These are phyloP conservation scores for Luperina testacea DNA, from an alignment of 2,888 invertebrate species.

Conservation along the genomic window DNA sequence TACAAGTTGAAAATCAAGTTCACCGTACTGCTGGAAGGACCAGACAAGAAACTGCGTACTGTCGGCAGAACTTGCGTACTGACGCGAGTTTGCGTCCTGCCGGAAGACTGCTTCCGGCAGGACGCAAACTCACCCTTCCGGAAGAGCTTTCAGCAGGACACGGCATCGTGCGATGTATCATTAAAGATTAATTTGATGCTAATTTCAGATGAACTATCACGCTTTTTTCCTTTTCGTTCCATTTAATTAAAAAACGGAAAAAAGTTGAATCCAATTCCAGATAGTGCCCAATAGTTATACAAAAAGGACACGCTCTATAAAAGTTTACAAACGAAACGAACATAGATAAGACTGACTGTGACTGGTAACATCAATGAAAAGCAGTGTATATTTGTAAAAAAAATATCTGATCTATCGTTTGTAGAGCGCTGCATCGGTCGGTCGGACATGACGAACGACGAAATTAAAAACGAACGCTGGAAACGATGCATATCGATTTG, in stretches of 20 bases:
- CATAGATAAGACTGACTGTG: conserved; percentile 29
- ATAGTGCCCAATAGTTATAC: not conserved
- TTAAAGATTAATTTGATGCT: not conserved
- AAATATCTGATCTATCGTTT: conserved; percentile 54
- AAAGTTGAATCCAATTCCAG: not conserved
- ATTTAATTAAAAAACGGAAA: not conserved
- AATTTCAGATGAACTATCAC: not conserved
- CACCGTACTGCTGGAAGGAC: no score
- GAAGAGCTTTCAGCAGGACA: no score
- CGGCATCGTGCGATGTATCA: no score
- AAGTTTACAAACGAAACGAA: conserved; percentile 21
- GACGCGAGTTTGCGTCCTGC: no score
- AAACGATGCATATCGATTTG: conserved; percentile 68
- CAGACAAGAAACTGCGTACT: no score
- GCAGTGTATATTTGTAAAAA: conserved; percentile 44
- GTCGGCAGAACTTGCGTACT: no score
- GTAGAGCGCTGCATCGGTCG: conserved; percentile 41
- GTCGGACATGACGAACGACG: conserved; percentile 61
- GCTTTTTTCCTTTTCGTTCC: not conserved
- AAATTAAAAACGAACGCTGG: conserved; percentile 71
- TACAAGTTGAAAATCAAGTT: no score
- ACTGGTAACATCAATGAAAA: conserved; percentile 50
- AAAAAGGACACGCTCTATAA: conserved; percentile 16
- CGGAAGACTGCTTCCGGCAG: no score
- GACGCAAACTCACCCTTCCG: no score